Conservation (phyloP, 2,888 invertebrate genomes). For the Phyto melanocephala region DNA sequence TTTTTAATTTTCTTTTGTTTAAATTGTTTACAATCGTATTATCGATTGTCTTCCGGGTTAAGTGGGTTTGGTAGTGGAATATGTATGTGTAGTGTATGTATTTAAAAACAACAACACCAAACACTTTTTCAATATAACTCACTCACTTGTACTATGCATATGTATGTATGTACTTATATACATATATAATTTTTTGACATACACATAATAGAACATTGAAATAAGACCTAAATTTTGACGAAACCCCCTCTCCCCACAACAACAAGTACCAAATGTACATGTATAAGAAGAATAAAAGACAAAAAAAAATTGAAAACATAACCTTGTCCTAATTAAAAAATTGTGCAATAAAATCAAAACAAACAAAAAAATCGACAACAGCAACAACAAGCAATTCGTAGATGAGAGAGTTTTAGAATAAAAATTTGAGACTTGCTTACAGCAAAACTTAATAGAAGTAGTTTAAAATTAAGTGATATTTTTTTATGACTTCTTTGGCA, state of each 20-base stretch:
- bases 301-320: conserved; percentile 38
- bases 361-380: neutral
- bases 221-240: conserved; percentile 55
- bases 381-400: no score
- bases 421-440: no score
- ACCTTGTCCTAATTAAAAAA: conserved; percentile 64
- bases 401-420: no score
- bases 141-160: neutral
- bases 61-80: conserved; percentile 55
- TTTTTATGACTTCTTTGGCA: neutral
- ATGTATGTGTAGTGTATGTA: no score
- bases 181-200: neutral
- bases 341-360: conserved; percentile 51
- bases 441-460: no score
- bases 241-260: neutral
- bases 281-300: neutral
- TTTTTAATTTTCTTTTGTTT: conserved; percentile 46
- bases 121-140: neutral
- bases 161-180: neutral
- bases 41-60: conserved; percentile 65
- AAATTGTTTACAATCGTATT: conserved; percentile 41
- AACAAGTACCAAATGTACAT: conserved; percentile 17
- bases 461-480: neutral
- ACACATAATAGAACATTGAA: conserved; percentile 26
- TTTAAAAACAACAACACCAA: neutral